Conservation (phyloP, 2,888 invertebrate species). For the Hypomecis punctinalis region DNA sequence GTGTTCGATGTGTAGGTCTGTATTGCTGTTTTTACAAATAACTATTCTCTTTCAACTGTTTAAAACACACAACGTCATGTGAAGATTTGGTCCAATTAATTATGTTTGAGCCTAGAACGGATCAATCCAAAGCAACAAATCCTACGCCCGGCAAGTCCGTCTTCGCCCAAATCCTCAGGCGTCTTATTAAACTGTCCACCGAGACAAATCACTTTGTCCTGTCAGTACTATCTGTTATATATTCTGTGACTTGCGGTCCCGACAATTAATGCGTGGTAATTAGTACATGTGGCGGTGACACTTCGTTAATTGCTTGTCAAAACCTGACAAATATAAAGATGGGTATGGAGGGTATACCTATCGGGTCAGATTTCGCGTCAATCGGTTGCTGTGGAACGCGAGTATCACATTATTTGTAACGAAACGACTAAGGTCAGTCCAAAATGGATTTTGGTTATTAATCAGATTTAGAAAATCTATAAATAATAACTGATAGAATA, state of each 20-base stretch:
- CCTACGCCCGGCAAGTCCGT: slow-evolving; percentile 27
- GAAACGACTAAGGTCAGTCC: too few relatives aligned
- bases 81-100: slow-evolving; percentile 1
- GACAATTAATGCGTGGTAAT: slow-evolving; percentile 65
- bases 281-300: slow-evolving; percentile 66
- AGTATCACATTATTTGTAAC: slow-evolving; percentile 3
- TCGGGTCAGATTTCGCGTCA: slow-evolving; percentile 23
- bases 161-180: slow-evolving; percentile 29
- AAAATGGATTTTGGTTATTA: too few relatives aligned
- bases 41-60: not conserved
- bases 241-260: slow-evolving; percentile 46
- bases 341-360: too few relatives aligned
- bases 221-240: slow-evolving; percentile 5
- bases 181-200: slow-evolving; percentile 52
- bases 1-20: too few relatives aligned
- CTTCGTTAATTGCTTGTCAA: slow-evolving; percentile 70
- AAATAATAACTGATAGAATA: too few relatives aligned
- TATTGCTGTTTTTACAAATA: too few relatives aligned
- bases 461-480: too few relatives aligned
- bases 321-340: slow-evolving; percentile 59
- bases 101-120: slow-evolving; percentile 2
- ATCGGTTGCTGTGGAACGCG: slow-evolving; percentile 15
- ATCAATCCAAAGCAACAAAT: slow-evolving; percentile 19
- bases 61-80: not conserved
- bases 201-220: slow-evolving; percentile 55